Evolutionary conservation across 2,888 invertebrate species (phyloP).

Genomic region (Heteromyza rotundicornis): DNA sequence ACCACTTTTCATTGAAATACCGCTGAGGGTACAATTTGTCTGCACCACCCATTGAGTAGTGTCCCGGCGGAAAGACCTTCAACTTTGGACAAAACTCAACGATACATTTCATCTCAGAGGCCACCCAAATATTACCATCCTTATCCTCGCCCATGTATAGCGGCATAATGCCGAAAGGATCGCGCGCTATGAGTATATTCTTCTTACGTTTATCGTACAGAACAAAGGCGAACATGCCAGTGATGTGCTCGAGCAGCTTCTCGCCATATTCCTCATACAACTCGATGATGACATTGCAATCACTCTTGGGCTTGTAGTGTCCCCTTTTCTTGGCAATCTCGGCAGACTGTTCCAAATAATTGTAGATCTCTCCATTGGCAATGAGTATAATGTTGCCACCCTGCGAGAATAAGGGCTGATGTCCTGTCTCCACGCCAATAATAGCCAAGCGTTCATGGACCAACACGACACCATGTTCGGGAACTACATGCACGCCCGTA

Average conservation of each 20-base stretch:
- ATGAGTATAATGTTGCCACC: slow-evolving; percentile 49
- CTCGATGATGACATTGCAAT: slow-evolving; percentile 55
- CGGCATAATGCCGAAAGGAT: slow-evolving; percentile 57
- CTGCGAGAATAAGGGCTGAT: slow-evolving; percentile 52
- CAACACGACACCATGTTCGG: slow-evolving; percentile 49
- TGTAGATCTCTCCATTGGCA: slow-evolving; percentile 59
- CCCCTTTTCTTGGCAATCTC: slow-evolving; percentile 45
- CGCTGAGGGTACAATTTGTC: slow-evolving; percentile 36
- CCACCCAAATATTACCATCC: slow-evolving; percentile 49
- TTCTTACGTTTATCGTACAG: slow-evolving; percentile 47
- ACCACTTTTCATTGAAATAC: slow-evolving; percentile 47
- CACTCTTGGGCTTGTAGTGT: slow-evolving; percentile 50
- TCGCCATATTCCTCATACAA: slow-evolving; percentile 51
- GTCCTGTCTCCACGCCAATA: slow-evolving; percentile 52
- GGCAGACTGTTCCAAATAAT: slow-evolving; percentile 46
- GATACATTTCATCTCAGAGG: slow-evolving; percentile 57
- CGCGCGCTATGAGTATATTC: slow-evolving; percentile 48
- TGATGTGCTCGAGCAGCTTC: slow-evolving; percentile 45
- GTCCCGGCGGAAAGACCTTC: slow-evolving; percentile 49
- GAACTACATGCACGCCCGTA: slow-evolving; percentile 47
- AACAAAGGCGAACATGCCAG: slow-evolving; percentile 58
- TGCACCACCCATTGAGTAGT: slow-evolving; percentile 39
- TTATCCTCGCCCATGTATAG: slow-evolving; percentile 50
- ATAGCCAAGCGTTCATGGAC: slow-evolving; percentile 55
- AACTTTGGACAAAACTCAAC: slow-evolving; percentile 43